Evolutionary conservation across 2,797 vertebrate genomes (phyloP).

Genomic region (Xenentodon cancila): DNA sequence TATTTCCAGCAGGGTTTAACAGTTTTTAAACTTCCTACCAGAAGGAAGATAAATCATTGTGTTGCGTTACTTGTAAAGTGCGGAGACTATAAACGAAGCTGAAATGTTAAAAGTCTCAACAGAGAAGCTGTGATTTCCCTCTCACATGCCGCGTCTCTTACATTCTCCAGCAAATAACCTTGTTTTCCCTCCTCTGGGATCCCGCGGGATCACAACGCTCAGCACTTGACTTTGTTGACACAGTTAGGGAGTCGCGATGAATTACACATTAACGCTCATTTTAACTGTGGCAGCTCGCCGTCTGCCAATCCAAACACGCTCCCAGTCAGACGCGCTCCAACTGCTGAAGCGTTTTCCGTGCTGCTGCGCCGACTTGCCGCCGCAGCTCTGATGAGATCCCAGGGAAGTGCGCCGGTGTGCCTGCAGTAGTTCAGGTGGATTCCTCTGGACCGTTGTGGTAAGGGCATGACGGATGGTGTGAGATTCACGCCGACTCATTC

Average conservation of each 20-base stretch:
- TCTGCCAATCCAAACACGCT: background rate
- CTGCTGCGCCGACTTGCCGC: slow-evolving; percentile 21
- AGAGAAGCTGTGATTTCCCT: background rate
- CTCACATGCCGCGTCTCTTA: background rate
- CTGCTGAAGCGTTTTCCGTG: slow-evolving; percentile 3
- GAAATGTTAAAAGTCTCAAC: background rate
- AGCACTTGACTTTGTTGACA: slow-evolving; percentile 32
- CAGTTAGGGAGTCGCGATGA: slow-evolving; percentile 20
- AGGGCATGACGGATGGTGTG: background rate
- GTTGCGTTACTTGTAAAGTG: no score
- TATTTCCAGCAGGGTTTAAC: no score
- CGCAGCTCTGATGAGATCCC: slow-evolving; percentile 38
- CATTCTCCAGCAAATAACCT: slow-evolving; percentile 1
- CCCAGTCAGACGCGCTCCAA: background rate
- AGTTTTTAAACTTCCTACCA: no score
- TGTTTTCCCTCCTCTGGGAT: slow-evolving; percentile 25
- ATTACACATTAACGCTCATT: slow-evolving; percentile 52
- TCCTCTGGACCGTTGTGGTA: background rate
- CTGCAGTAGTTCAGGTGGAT: background rate
- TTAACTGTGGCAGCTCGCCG: slow-evolving; percentile 23
- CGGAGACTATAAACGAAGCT: background rate
- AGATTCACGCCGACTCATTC: background rate
- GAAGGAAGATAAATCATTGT: no score
- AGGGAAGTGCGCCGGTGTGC: slow-evolving; percentile 13
- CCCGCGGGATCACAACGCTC: background rate